Percentiles rank a stretch among this genome's conserved stretches.
These are phyloP conservation scores for Lasiurus cinereus DNA, from an alignment of 2,113 vertebrate genomes.

Conservation along the genomic window DNA sequence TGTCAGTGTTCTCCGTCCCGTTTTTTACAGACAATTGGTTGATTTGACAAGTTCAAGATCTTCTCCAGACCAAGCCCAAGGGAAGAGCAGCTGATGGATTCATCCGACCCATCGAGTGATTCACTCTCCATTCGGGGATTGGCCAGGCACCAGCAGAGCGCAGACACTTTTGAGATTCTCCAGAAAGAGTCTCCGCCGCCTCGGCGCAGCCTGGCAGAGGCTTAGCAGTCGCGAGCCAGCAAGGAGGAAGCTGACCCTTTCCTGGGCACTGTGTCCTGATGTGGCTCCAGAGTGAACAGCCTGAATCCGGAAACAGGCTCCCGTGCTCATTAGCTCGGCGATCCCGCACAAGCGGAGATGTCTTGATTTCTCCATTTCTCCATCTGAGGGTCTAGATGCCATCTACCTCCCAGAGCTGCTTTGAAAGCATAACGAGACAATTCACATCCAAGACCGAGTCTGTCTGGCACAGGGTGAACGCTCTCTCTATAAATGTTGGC, in stretches of 20 bases:
- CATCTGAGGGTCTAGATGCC: neutral
- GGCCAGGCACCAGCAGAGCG: neutral
- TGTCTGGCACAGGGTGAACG: neutral
- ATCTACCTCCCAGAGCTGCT: slow-evolving; percentile 25
- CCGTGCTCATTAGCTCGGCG: neutral
- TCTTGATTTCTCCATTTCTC: neutral
- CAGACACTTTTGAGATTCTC: slow-evolving; percentile 24
- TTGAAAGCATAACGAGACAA: slow-evolving; percentile 50
- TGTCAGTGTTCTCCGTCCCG: neutral
- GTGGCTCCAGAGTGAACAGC: neutral
- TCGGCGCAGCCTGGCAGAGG: neutral
- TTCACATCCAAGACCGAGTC: slow-evolving; percentile 2
- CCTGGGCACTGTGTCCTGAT: neutral
- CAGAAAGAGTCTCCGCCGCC: neutral
- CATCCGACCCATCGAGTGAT: neutral
- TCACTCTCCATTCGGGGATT: slow-evolving; percentile 1
- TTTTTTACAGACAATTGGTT: neutral
- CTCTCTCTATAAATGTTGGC: neutral
- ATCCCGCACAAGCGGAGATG: neutral
- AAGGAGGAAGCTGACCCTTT: neutral
- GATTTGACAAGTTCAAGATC: neutral
- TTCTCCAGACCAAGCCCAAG: neutral
- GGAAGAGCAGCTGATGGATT: neutral
- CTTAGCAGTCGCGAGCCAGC: neutral
- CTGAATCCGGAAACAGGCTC: neutral